These are phyloP conservation scores for Chorisops tibialis DNA, from an alignment of 2,888 invertebrate genomes.

Conservation along the genomic window DNA sequence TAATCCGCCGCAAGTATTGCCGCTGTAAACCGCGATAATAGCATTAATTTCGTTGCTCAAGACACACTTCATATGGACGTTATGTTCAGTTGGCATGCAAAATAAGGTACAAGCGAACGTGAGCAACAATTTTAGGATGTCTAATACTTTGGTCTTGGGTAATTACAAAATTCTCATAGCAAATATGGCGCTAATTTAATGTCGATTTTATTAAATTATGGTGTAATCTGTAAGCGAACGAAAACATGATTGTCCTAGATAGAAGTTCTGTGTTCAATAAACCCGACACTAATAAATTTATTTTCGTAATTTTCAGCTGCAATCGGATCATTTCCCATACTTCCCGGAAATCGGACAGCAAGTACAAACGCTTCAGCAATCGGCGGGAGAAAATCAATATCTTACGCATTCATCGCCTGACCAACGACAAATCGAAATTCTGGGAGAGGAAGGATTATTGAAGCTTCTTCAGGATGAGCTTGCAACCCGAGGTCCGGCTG, in stretches of 20 bases:
- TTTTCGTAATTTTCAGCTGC: not conserved
- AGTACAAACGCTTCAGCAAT: slow-evolving; percentile 7
- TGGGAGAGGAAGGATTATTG: slow-evolving; percentile 48
- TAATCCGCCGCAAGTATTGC: not conserved
- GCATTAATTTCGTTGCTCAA: not conserved
- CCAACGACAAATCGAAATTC: slow-evolving; percentile 45
- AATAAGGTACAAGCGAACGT: not conserved
- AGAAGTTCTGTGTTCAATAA: not conserved
- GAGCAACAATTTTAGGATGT: slow-evolving; percentile 2
- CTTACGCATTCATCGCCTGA: not conserved
- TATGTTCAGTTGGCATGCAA: not conserved
- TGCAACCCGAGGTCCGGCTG: slow-evolving; percentile 36
- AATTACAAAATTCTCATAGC: no score
- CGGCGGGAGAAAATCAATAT: slow-evolving; percentile 35
- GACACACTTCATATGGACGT: not conserved
- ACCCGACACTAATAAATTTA: not conserved
- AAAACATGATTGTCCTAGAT: not conserved
- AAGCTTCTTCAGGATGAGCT: slow-evolving; percentile 47
- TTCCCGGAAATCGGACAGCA: slow-evolving; percentile 1
- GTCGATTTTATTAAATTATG: not conserved
- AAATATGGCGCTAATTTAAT: not conserved
- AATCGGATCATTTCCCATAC: not conserved
- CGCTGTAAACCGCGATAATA: not conserved
- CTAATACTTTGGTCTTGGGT: no score
- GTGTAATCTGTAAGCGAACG: not conserved